Evolutionary conservation across 2,888 invertebrate species (phyloP).

Genomic region (Mamestra brassicae): DNA sequence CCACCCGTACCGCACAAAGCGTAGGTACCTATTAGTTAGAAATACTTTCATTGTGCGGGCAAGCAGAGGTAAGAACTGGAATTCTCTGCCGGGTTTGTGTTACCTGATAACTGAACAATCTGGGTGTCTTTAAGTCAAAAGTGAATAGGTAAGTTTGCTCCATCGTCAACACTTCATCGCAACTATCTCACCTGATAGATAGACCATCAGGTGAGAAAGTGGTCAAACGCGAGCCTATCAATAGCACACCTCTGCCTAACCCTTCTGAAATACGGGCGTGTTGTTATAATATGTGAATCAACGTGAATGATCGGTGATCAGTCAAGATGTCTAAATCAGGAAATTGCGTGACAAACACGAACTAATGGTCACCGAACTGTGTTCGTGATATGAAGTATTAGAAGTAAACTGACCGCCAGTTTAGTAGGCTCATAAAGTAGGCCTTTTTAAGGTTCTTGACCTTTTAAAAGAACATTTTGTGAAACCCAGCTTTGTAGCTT

Average conservation of each 20-base stretch:
- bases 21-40: too few species aligned
- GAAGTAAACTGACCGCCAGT: constrained; percentile 35
- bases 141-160: too few species aligned
- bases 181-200: too few species aligned
- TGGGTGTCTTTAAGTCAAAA: too few species aligned
- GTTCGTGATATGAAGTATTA: constrained; percentile 61
- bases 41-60: too few species aligned
- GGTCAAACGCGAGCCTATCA: not conserved
- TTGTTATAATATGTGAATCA: constrained; percentile 26
- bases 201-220: too few species aligned
- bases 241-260: not conserved
- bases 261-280: not conserved
- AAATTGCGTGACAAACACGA: constrained; percentile 72
- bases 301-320: constrained; percentile 49
- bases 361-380: constrained; percentile 51
- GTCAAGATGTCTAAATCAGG: constrained; percentile 68
- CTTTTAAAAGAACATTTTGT: constrained; percentile 26
- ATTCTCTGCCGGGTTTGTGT: too few species aligned
- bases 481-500: not conserved
- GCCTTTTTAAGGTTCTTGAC: constrained; percentile 53
- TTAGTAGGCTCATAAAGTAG: constrained; percentile 55
- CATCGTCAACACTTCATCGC: too few species aligned
- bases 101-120: too few species aligned
- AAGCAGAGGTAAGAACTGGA: too few species aligned
- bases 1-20: too few species aligned